phyloP scores from a whole-genome alignment of 2,888 invertebrate genomes.

The Napeogenes inachia region DNA sequence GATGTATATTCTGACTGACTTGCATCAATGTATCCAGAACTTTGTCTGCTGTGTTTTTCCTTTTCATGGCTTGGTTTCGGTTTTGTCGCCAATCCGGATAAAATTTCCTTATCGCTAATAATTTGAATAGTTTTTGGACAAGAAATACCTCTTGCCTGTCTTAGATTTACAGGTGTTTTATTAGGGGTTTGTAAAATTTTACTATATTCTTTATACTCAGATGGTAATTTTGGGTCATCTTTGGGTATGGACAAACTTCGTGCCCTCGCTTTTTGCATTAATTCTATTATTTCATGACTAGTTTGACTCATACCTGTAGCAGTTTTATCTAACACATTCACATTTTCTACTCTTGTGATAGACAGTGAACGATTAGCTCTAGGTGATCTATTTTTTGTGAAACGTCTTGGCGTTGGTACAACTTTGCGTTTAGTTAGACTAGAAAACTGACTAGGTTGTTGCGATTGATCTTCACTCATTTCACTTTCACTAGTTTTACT shows the following conservation, averaged over 20 bases:
- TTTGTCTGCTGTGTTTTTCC: slow-evolving; percentile 57
- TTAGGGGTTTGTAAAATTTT: slow-evolving; percentile 77
- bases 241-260: slow-evolving; percentile 73
- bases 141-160: slow-evolving; percentile 62
- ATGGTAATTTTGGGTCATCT: slow-evolving; percentile 62
- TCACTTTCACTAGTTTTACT: slow-evolving; percentile 78
- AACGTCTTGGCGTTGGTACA: slow-evolving; percentile 63
- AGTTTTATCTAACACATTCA: slow-evolving; percentile 53
- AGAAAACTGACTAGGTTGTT: slow-evolving; percentile 46
- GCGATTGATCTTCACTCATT: slow-evolving; percentile 73
- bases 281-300: slow-evolving; percentile 67
- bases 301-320: slow-evolving; percentile 69
- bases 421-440: slow-evolving; percentile 56
- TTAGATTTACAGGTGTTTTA: slow-evolving; percentile 60
- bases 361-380: slow-evolving; percentile 77
- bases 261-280: slow-evolving; percentile 71
- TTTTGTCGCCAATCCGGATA: slow-evolving; percentile 68
- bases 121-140: slow-evolving; percentile 76
- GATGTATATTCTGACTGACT: slow-evolving; percentile 75
- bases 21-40: slow-evolving; percentile 71
- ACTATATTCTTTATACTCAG: slow-evolving; percentile 53
- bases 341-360: slow-evolving; percentile 66
- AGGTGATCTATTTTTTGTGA: slow-evolving; percentile 64
- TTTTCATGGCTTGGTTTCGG: slow-evolving; percentile 54
- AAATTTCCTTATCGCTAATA: slow-evolving; percentile 70